Percentiles rank a stretch among this genome's conserved stretches.
Evolutionary conservation across 2,888 invertebrate genomes (phyloP).

Genomic region (Brachypterus glaber): DNA sequence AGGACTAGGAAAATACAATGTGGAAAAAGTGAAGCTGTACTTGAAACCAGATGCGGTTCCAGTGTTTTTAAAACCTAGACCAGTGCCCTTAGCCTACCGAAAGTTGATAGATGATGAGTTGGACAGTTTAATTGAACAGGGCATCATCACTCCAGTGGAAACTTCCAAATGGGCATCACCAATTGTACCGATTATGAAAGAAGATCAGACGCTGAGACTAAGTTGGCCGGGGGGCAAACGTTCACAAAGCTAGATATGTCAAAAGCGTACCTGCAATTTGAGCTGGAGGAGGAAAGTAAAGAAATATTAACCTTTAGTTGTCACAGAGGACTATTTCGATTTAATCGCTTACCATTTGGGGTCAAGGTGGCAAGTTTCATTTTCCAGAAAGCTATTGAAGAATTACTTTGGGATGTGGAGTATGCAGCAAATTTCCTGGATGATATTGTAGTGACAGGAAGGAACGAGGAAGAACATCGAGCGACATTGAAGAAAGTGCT

Average conservation of each 20-base stretch:
- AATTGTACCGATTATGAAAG: constrained; percentile 19
- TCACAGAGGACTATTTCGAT: neutral
- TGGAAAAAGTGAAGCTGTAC: neutral
- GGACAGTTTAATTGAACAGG: constrained; percentile 7
- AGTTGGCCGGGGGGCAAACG: neutral
- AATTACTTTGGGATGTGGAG: constrained; percentile 16
- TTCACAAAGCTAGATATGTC: neutral
- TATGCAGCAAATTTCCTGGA: constrained; percentile 14
- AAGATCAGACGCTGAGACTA: constrained; percentile 16
- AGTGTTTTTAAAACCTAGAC: neutral
- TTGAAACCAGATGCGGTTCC: neutral
- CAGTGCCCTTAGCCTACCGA: constrained; percentile 1
- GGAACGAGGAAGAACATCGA: constrained; percentile 10
- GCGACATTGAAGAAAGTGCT: constrained; percentile 16
- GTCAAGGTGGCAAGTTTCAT: constrained; percentile 24
- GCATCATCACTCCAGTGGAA: constrained; percentile 8
- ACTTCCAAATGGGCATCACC: constrained; percentile 17
- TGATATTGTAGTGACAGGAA: constrained; percentile 12
- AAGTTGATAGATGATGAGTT: constrained; percentile 4
- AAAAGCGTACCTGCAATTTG: neutral
- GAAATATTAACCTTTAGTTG: neutral
- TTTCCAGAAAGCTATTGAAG: constrained; percentile 30
- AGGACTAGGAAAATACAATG: neutral
- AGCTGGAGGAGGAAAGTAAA: neutral
- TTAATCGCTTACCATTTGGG: neutral